Base-by-base conservation (phyloP, 2,888 invertebrate species). In the Ectemnius continuus region DNA sequence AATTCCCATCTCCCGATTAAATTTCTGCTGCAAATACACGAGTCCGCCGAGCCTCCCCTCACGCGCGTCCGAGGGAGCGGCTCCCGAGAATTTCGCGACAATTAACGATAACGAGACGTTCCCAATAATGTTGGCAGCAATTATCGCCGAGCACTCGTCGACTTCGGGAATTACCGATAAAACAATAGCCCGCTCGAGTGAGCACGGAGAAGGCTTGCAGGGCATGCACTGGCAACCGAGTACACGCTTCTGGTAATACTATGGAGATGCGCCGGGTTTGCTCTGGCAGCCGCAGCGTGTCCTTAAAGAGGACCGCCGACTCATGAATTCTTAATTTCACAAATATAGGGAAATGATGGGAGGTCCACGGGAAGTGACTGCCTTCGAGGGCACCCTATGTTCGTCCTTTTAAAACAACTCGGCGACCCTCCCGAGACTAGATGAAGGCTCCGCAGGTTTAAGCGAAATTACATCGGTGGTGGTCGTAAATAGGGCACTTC, bases 381-480 rank as follows among this genome's bases (percentile, higher is more conserved):
- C 26, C 62, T 60, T 23, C 26, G 23, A 52, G 28, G 57, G 46
- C 62, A 59, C 64, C 67, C 62, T 63, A 61, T 47, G 70, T 75
- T 73, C 67, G 65, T 75, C 64, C 70, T 73, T 70, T 69, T 26
- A 59, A 67, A 76, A 60, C 59, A 57, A 46, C 52, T 52, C 16
- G 52, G 52, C 52, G 81, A 82, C 65, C 67, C 66, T 60, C 13
- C n/a, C 45, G 23, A 16, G 62, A 73, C 64, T 56, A 56, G 60
- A 77, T 72, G 47, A 47, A 16, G 52, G 23, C 52, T 68, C 61
- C 48, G 64, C 71, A 64, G 73, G 62, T 79, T 82, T 75, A 61
- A 69, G 73, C 72, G 73, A 81, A 83, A 82, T 82, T 82, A 79
- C 73, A 68, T 72, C 47, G 67, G 58, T 52, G 73, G 73, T 70